Percentiles rank a stretch among this genome's conserved stretches.
These are phyloP conservation scores for Gibbula magus DNA, from an alignment of 2,888 invertebrate genomes.

Conservation along the genomic window DNA sequence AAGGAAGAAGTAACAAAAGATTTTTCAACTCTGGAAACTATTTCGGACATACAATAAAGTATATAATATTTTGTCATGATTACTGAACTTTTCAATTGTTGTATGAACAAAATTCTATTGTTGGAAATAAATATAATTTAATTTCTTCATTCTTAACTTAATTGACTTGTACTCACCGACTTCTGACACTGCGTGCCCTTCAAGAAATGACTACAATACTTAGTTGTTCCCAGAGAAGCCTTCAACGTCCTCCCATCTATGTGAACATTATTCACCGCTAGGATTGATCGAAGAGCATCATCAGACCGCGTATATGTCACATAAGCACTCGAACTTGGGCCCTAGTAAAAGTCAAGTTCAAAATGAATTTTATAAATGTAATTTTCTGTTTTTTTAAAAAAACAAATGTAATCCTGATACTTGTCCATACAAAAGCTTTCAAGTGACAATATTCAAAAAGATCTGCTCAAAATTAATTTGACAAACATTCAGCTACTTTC, in stretches of 20 bases:
- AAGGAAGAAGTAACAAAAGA: too few relatives aligned
- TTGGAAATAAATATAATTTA: background rate
- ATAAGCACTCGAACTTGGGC: conserved; percentile 86
- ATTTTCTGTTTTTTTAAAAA: background rate
- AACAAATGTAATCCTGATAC: background rate
- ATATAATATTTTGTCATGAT: too few relatives aligned
- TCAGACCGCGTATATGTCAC: conserved; percentile 92
- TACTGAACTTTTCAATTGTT: background rate
- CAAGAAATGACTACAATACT: conserved; percentile 99
- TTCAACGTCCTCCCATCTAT: conserved; percentile 97
- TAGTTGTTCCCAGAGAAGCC: conserved; percentile 98
- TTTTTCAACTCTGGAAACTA: too few relatives aligned
- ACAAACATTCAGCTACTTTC: background rate
- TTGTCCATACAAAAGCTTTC: too few relatives aligned
- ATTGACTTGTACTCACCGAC: conserved; percentile 77
- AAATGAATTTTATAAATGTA: background rate
- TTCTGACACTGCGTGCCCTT: conserved; percentile 98
- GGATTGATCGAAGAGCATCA: conserved; percentile 97
- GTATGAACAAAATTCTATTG: background rate
- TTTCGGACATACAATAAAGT: too few relatives aligned
- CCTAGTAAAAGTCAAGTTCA: conserved; percentile 63
- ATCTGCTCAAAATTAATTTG: background rate
- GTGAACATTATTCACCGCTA: conserved; percentile 96
- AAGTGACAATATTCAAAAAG: background rate
- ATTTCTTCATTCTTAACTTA: background rate